Evolutionary conservation across 2,797 vertebrate genomes (phyloP), one percentile per base, ranked within the genome.

Genomic region (Nannoperca obscura): DNA sequence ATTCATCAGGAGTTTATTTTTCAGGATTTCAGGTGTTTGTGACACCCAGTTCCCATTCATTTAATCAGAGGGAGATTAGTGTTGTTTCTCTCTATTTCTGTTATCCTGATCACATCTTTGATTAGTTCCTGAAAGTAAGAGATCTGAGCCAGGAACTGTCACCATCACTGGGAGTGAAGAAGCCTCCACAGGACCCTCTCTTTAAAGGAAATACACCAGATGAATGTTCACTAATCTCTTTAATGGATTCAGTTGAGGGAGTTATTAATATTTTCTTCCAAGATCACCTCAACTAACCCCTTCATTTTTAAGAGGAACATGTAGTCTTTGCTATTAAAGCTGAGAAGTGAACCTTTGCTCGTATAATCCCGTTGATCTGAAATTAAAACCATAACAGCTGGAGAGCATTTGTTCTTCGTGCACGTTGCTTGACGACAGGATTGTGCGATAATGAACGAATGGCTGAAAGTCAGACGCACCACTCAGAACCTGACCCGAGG

Each of bases 11-110:
- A 10, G 6, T 69, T 77, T 77, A 73, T 76, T 84, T 63, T 59
- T 22, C 61, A 32, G 60, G 34, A 58, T 74, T 83, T 80, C 66
- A 82, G 86, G 80, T 86, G 76, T 83, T 84, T 84, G 74, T 74
- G 71, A 87, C 83, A 74, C 81, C 24, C 19, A 27, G 55, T n/a
- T 83, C 34, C 46, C 20, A 32, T 66, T 87, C 46, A 47, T 79
- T 86, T 55, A 86, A 92, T 86, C 83, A 84, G n/a, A 32, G 13
- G 42, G 13, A 76, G 78, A 85, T 86, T 71, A 83, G 54, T 81
- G 60, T 42, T 72, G 55, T 62, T 74, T 38, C 22, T 58, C 12
- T 60, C 36, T 7, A 9, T 54, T 32, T 54, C 62, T 44, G 44
- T 8, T 54, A 57, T 63, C 32, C 57, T 50, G 76, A 86, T 91